phyloP scores from a whole-genome alignment of 2,113 vertebrate species.

The Pelmatolapia mariae region DNA sequence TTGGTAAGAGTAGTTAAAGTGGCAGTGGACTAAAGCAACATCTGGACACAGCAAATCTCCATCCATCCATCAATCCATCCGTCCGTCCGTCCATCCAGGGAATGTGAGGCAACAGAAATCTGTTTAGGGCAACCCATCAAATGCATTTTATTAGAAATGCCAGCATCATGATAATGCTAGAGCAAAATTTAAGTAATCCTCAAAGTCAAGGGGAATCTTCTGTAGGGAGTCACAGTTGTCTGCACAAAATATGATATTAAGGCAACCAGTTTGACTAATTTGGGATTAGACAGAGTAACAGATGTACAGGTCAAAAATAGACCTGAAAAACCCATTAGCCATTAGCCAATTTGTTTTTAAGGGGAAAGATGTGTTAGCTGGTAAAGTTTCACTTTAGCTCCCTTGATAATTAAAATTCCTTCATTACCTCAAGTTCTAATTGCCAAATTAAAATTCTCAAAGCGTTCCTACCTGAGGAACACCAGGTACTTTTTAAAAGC shows the following conservation, averaged over 20 bases:
- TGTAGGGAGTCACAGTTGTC: neutral
- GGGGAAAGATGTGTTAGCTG: neutral
- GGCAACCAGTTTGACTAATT: neutral
- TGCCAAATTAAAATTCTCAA: constrained; percentile 14
- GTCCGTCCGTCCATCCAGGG: neutral
- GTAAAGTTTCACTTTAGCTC: neutral
- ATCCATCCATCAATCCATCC: neutral
- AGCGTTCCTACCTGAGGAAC: neutral
- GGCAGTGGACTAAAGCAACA: neutral
- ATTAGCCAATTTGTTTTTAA: neutral
- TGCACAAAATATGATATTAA: neutral
- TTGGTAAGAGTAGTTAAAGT: neutral
- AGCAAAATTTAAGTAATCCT: neutral
- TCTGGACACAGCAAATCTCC: neutral
- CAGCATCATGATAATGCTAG: neutral
- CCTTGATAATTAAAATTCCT: neutral
- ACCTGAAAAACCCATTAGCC: neutral
- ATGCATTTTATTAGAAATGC: neutral
- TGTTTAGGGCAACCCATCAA: neutral
- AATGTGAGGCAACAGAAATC: neutral
- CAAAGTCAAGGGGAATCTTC: neutral
- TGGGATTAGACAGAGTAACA: neutral
- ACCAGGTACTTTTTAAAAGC: neutral
- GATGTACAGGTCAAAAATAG: neutral
- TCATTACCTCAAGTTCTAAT: neutral